Evolutionary conservation across 2,888 invertebrate species (phyloP), one percentile per base, ranked within the genome.

Genomic region (Eristalis arbustorum): DNA sequence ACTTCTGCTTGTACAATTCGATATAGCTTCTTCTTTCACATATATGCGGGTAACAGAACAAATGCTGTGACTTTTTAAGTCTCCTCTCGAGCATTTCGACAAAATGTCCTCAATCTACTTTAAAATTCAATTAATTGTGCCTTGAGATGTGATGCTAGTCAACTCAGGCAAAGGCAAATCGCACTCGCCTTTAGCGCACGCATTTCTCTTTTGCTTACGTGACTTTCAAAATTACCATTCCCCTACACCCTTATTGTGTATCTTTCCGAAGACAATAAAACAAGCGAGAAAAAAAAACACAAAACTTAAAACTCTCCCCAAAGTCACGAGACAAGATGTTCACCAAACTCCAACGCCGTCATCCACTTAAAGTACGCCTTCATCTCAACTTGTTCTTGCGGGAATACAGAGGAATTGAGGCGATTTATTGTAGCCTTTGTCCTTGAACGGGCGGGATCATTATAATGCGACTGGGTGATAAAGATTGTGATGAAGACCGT

Each of bases 401-500:
- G 4, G n/a, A 49, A 37, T 10, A 11, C 13, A n/a, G 37, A 13
- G 2, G n/a, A n/a, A n/a, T n/a, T n/a, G n/a, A n/a, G n/a, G 13
- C 18, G 23, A 40, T 8, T 18, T 49, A 1, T 49, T 23, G n/a
- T 8, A 42, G 42, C 8, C 10, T 2, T 49, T 49, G 49, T 49
- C 49, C 18, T 49, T 49, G 49, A 42, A 42, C 42, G n/a, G n/a
- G 42, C 10, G 8, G 18, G 31, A 69, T 69, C 73, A 77, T 42
- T 56, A 61, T 69, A 69, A 74, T 74, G 77, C 62, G 42, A 69
- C 56, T 42, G 69, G 62, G 82, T 74, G 77, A 82, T 69, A 77
- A 18, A n/a, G 49, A 49, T 49, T 49, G 49, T 6, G 18, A 85
- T 85, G 82, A 85, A 74, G 77, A 82, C 82, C n/a, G n/a, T n/a